Percentiles rank a stretch among this genome's conserved stretches.
These are phyloP conservation scores for Microcaecilia unicolor DNA, from an alignment of 2,797 vertebrate genomes.

Conservation along the genomic window DNA sequence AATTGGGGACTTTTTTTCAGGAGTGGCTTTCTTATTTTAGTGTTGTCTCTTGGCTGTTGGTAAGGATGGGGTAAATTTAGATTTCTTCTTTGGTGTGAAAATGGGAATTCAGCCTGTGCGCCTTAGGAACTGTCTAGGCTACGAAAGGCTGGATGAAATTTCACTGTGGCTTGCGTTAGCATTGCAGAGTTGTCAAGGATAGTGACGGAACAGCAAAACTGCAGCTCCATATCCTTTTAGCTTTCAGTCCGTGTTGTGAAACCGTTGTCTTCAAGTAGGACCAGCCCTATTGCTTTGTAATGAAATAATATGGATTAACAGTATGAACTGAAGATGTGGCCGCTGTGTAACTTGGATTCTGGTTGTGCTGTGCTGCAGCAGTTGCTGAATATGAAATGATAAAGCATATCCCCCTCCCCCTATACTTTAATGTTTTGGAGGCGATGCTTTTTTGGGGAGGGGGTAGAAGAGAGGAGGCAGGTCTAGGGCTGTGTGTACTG, in stretches of 20 bases:
- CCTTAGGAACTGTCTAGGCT: no score
- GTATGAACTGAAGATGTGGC: slow-evolving; percentile 20
- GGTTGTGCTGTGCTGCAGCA: slow-evolving; percentile 1
- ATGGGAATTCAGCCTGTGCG: slow-evolving; percentile 20
- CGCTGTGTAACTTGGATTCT: slow-evolving; percentile 33
- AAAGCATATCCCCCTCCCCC: neutral
- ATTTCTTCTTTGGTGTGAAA: slow-evolving; percentile 25
- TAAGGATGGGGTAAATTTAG: slow-evolving; percentile 30
- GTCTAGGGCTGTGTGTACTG: neutral
- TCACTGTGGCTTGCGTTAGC: slow-evolving; percentile 9
- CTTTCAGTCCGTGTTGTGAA: neutral
- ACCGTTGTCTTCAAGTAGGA: slow-evolving; percentile 12
- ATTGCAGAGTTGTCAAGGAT: slow-evolving; percentile 8
- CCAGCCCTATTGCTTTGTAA: slow-evolving; percentile 10
- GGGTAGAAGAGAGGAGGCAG: no score
- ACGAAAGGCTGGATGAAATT: no score
- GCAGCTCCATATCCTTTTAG: neutral
- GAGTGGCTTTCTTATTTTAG: slow-evolving; percentile 32
- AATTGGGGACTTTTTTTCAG: slow-evolving; percentile 36
- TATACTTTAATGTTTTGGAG: neutral
- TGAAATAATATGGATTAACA: slow-evolving; percentile 11
- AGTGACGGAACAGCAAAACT: neutral
- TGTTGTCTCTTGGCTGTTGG: slow-evolving; percentile 24
- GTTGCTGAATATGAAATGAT: slow-evolving; percentile 5
- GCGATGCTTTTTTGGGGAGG: neutral